These are phyloP conservation scores for Eupithecia centaureata DNA, from an alignment of 2,888 invertebrate genomes.

Conservation along the genomic window DNA sequence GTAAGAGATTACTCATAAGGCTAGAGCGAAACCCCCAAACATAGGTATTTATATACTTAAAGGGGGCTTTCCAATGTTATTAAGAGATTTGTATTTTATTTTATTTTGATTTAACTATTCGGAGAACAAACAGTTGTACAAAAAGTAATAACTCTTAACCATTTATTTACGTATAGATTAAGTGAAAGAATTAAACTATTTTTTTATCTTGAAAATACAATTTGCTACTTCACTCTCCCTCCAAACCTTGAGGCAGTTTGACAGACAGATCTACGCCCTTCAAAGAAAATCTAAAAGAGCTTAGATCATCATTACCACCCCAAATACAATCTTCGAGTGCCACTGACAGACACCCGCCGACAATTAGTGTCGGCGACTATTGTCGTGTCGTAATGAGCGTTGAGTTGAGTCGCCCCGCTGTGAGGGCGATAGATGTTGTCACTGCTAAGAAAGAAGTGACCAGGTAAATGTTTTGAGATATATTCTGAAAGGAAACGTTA, in stretches of 20 bases:
- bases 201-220: background rate
- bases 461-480: background rate
- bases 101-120: too few relatives aligned
- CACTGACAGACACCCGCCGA: conserved; percentile 38
- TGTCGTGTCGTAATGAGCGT: conserved; percentile 42
- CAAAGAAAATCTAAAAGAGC: conserved; percentile 3
- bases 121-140: too few relatives aligned
- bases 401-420: conserved; percentile 32
- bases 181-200: too few relatives aligned
- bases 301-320: conserved; percentile 7
- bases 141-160: too few relatives aligned
- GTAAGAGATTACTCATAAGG: too few relatives aligned
- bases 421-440: conserved; percentile 17
- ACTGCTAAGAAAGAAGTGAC: conserved; percentile 4
- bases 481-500: background rate
- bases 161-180: too few relatives aligned
- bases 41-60: too few relatives aligned
- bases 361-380: conserved; percentile 43
- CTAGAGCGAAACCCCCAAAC: too few relatives aligned
- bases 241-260: background rate
- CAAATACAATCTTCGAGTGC: conserved; percentile 22
- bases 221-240: background rate
- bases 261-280: background rate
- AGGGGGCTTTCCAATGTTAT: too few relatives aligned
- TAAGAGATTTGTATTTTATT: too few relatives aligned